Percentiles rank a stretch among this genome's conserved stretches.
phyloP scores from a whole-genome alignment of 2,888 invertebrate species.

The Torymus tubicola region DNA sequence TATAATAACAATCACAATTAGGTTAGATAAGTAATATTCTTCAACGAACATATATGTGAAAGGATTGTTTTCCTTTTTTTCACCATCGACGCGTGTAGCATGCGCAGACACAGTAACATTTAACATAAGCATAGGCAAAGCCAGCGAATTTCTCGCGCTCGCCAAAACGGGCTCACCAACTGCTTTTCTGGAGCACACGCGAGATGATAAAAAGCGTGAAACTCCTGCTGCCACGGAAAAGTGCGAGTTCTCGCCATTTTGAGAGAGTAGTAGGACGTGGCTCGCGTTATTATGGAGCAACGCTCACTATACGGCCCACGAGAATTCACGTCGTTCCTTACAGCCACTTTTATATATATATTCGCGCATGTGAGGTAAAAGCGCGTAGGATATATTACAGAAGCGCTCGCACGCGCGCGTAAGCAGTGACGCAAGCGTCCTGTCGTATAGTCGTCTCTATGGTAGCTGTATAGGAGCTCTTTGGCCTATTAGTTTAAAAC shows the following conservation, averaged over 20 bases:
- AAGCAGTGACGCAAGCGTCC: slow-evolving; percentile 46
- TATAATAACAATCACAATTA: too few relatives aligned
- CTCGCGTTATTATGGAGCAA: slow-evolving; percentile 45
- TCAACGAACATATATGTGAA: too few relatives aligned
- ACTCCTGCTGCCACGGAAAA: slow-evolving; percentile 15
- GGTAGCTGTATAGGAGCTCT: not conserved
- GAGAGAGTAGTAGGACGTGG: slow-evolving; percentile 18
- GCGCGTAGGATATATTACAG: slow-evolving; percentile 52
- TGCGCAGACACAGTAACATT: too few relatives aligned
- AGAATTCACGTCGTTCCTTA: slow-evolving; percentile 41
- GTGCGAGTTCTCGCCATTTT: slow-evolving; percentile 39
- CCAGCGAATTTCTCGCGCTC: too few relatives aligned
- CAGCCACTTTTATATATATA: slow-evolving; percentile 34
- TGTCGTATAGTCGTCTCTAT: slow-evolving; percentile 10
- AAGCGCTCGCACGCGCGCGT: slow-evolving; percentile 12
- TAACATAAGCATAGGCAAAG: too few relatives aligned
- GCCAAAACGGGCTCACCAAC: not conserved
- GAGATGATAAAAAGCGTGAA: not conserved
- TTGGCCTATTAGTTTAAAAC: slow-evolving; percentile 19
- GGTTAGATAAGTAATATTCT: too few relatives aligned
- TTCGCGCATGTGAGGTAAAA: not conserved
- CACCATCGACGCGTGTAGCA: too few relatives aligned
- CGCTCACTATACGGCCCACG: slow-evolving; percentile 46
- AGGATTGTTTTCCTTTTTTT: too few relatives aligned
- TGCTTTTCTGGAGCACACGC: not conserved